These are phyloP conservation scores for Myiagra hebetior DNA, from an alignment of 2,113 vertebrate species.

Conservation along the genomic window DNA sequence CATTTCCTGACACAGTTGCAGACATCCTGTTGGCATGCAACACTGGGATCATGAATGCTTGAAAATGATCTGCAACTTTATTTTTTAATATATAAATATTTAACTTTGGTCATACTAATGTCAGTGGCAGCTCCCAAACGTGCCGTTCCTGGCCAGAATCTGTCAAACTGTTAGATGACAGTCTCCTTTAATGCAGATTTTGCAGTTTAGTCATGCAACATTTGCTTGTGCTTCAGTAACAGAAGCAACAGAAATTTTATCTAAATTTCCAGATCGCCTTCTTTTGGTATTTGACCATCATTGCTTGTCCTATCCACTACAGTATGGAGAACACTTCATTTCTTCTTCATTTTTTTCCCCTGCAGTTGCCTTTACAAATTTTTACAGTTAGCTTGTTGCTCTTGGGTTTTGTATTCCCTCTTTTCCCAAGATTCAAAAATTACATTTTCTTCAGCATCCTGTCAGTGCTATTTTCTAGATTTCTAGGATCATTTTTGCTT, in stretches of 20 bases:
- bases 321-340: neutral
- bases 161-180: neutral
- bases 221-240: neutral
- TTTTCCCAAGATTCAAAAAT: neutral
- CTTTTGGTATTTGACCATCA: neutral
- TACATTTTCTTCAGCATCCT: neutral
- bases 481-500: neutral
- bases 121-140: neutral
- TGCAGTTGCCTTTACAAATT: rapidly evolving
- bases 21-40: neutral
- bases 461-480: neutral
- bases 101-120: neutral
- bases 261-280: neutral
- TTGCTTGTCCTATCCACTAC: neutral
- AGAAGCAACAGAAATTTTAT: neutral
- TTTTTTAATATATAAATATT: neutral
- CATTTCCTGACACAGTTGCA: neutral
- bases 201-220: neutral
- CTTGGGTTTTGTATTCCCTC: neutral
- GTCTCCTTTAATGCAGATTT: neutral
- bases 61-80: neutral
- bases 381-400: neutral
- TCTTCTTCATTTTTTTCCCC: neutral
- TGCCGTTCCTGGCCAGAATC: neutral
- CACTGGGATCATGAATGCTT: neutral